phyloP scores from a whole-genome alignment of 1,140 invertebrate species.

The Nilaparvata lugens region DNA sequence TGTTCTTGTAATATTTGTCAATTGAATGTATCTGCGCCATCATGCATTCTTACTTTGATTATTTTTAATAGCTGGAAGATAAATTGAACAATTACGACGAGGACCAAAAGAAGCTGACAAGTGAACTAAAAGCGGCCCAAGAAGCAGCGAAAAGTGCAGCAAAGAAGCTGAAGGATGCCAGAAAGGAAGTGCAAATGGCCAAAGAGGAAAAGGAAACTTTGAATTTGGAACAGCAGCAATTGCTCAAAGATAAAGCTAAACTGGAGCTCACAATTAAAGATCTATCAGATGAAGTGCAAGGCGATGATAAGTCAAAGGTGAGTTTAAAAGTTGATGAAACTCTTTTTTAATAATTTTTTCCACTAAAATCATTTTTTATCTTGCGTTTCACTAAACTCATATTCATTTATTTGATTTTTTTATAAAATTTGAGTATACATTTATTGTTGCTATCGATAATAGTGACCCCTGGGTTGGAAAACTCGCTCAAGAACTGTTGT shows the following conservation, averaged over 20 bases:
- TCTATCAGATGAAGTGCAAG: conserved; percentile 89
- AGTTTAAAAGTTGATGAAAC: conserved; percentile 63
- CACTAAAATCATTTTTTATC: too few species aligned
- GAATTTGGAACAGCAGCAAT: conserved; percentile 85
- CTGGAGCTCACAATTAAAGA: conserved; percentile 93
- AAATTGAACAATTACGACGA: conserved; percentile 82
- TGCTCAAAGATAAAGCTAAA: conserved; percentile 91
- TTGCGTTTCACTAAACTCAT: too few species aligned
- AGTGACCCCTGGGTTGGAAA: too few species aligned
- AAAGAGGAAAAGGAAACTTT: conserved; percentile 91
- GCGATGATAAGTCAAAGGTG: conserved; percentile 81
- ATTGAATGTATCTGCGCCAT: conserved; percentile 42
- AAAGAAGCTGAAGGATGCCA: conserved; percentile 80
- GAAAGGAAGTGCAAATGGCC: conserved; percentile 72
- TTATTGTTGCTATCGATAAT: too few species aligned
- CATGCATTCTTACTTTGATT: background rate
- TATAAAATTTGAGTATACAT: too few species aligned
- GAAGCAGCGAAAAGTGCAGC: conserved; percentile 78
- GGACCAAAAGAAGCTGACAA: conserved; percentile 77
- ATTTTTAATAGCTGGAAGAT: conserved; percentile 57
- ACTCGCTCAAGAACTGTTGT: too few species aligned
- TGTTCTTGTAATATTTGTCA: conserved; percentile 47
- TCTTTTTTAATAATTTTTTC: too few species aligned
- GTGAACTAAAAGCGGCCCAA: conserved; percentile 76
- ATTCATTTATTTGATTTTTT: too few species aligned